Evolutionary conservation across 2,888 invertebrate genomes (phyloP), one percentile per base, ranked within the genome.

Genomic region (Agonopterix subpropinquella): DNA sequence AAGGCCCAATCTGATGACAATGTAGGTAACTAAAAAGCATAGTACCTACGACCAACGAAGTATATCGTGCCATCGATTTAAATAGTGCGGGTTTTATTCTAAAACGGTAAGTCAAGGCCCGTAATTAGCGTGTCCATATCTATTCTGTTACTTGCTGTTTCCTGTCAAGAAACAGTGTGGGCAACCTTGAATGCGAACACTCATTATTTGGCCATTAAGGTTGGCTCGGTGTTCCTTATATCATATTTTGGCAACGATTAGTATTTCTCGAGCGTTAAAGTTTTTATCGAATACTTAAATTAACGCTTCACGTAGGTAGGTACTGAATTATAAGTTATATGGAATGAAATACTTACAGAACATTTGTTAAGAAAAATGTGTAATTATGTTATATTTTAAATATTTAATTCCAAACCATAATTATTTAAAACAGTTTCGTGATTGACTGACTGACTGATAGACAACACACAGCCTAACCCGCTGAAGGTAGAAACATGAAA

Each of bases 61-160:
- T 7, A 28, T 5, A 28, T 28, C 28, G 5, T 28, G 5, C 28
- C 28, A 28, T 28, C 67, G 66, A 74, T 80, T 81, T 74, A 75
- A 77, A 78, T 70, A 73, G 77, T 71, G 73, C 66, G 64, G 74
- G 80, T 83, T 75, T 79, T 80, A 77, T 78, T 83, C 80, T 79
- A 79, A 86, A 86, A 85, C 86, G 81, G 85, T 85, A 82, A 85
- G 79, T 83, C 85, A 85, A 86, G 87, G 87, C 64, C 59, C 64
- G 66, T 79, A 83, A 86, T 87, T 84, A 78, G 79, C 77, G 76
- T 73, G 79, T 75, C 77, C 76, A 77, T 84, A 87, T 84, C 84
- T 83, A 83, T 81, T 83, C 80, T 67, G 80, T 77, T 76, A 73
- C 70, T 72, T 67, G 68, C 66, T 62, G 80, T 81, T 87, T 88